Conservation (phyloP, 1,140 invertebrate genomes). For the Drosophila takahashii region DNA sequence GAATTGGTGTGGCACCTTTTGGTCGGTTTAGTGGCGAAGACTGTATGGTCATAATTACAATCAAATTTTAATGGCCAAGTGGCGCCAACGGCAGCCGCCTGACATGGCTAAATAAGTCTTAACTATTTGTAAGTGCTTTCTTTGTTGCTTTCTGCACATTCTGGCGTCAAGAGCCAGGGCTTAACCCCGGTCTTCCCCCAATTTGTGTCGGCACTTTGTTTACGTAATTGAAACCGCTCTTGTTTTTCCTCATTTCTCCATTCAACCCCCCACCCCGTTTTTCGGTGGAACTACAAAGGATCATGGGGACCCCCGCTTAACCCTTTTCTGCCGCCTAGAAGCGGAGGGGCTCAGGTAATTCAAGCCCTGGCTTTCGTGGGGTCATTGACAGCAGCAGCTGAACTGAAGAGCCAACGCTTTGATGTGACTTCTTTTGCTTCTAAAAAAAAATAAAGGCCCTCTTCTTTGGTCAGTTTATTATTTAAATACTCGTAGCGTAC, state of each 20-base stretch:
- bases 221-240: constrained; percentile 73
- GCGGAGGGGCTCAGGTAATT: constrained; percentile 55
- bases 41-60: constrained; percentile 46
- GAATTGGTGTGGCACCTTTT: constrained; percentile 60
- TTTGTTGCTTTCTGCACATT: constrained; percentile 15
- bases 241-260: constrained; percentile 33
- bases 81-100: constrained; percentile 50
- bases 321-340: constrained; percentile 50
- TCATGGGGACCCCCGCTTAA: constrained; percentile 8
- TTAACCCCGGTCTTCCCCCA: background rate
- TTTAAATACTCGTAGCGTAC: constrained; percentile 68
- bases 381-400: constrained; percentile 47
- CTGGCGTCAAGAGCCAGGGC: background rate
- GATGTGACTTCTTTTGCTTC: constrained; percentile 49
- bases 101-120: constrained; percentile 53
- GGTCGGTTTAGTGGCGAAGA: constrained; percentile 11
- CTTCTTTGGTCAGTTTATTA: constrained; percentile 66
- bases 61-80: constrained; percentile 49
- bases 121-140: constrained; percentile 34
- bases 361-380: constrained; percentile 51
- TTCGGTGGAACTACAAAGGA: constrained; percentile 77
- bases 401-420: constrained; percentile 42
- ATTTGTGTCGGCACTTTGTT: constrained; percentile 44
- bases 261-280: constrained; percentile 22
- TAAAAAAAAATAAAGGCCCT: background rate